Percentiles rank a stretch among this genome's conserved stretches.
phyloP scores from a whole-genome alignment of 2,113 vertebrate genomes.

The Phrynosoma platyrhinos region DNA sequence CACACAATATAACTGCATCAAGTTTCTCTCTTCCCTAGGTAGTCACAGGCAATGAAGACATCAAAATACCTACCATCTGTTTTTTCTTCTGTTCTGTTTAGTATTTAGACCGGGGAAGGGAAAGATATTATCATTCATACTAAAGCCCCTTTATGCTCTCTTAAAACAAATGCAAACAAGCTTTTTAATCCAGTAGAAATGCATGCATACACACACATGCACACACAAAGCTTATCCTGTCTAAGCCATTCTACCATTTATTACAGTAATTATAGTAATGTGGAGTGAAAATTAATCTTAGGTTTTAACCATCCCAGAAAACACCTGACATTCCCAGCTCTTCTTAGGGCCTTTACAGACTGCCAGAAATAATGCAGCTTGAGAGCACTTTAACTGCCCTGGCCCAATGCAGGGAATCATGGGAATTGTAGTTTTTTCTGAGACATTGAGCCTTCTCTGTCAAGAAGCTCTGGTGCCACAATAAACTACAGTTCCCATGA shows the following conservation, averaged over 20 bases:
- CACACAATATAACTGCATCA: constrained; percentile 13
- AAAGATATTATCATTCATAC: constrained; percentile 28
- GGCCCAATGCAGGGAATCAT: background rate
- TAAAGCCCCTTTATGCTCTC: constrained; percentile 27
- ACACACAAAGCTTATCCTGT: background rate
- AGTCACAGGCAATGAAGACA: background rate
- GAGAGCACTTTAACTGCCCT: too few relatives aligned
- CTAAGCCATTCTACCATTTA: background rate
- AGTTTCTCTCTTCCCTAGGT: constrained; percentile 17
- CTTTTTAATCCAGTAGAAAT: constrained; percentile 5
- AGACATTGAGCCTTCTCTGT: too few relatives aligned
- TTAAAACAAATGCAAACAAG: constrained; percentile 10
- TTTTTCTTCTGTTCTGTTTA: constrained; percentile 44
- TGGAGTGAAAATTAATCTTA: background rate
- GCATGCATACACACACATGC: background rate
- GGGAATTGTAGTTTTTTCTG: too few relatives aligned
- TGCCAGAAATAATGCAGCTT: too few relatives aligned
- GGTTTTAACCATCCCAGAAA: background rate
- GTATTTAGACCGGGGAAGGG: background rate
- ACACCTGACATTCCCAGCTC: background rate
- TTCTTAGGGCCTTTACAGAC: background rate
- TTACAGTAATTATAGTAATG: background rate
- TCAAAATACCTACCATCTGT: constrained; percentile 52
- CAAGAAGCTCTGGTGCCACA: too few relatives aligned
- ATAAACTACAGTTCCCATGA: too few relatives aligned